Conservation (phyloP, 2,888 invertebrate species). For the Argynnis bischoffii region DNA sequence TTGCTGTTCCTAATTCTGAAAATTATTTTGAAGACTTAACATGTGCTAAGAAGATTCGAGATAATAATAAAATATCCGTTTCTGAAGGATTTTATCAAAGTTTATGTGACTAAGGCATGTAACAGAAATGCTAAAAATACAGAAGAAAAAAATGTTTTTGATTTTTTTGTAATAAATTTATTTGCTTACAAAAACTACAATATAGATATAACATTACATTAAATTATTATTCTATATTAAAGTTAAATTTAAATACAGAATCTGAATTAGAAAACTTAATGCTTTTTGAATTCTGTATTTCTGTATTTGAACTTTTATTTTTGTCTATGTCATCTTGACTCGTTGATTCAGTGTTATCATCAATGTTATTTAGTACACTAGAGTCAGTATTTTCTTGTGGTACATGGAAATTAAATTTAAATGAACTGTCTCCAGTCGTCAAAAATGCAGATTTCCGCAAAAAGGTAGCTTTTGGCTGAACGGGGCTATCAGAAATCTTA, state of each 20-base stretch:
- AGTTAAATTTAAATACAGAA: conserved; percentile 86
- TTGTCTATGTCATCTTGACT: conserved; percentile 30
- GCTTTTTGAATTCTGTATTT: conserved; percentile 47
- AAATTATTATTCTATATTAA: conserved; percentile 60
- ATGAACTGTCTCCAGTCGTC: conserved; percentile 76
- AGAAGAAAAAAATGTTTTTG: not conserved
- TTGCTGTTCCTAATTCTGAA: conserved; percentile 56
- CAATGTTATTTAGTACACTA: conserved; percentile 42
- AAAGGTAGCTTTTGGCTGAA: conserved; percentile 84
- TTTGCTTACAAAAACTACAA: conserved; percentile 25
- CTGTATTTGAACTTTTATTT: conserved; percentile 26
- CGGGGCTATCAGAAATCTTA: conserved; percentile 77
- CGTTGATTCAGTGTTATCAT: conserved; percentile 40
- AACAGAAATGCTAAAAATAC: not conserved
- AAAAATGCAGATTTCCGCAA: conserved; percentile 84
- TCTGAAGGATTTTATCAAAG: conserved; percentile 51
- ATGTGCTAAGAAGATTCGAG: conserved; percentile 56
- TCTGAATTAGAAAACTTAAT: conserved; percentile 73
- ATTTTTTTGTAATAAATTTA: conserved; percentile 21
- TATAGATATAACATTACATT: conserved; percentile 13
- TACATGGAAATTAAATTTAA: conserved; percentile 78
- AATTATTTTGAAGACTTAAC: conserved; percentile 53
- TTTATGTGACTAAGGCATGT: conserved; percentile 45
- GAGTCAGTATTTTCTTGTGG: conserved; percentile 52
- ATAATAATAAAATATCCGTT: conserved; percentile 34